Conservation (phyloP, 2,888 invertebrate species). For the Eupithecia exiguata region DNA sequence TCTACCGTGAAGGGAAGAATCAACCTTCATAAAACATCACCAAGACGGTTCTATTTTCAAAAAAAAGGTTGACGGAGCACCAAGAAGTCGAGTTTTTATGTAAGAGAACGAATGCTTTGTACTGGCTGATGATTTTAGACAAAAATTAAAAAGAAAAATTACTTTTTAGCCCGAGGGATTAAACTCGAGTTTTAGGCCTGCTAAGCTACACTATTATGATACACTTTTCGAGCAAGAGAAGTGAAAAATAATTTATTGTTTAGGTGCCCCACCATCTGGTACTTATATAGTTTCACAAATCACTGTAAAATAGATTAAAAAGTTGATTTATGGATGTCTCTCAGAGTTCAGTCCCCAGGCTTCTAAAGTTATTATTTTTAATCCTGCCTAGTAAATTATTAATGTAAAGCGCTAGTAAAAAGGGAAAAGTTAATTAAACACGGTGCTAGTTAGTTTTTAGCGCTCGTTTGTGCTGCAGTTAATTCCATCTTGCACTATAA, state of each 20-base stretch:
- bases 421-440: slow-evolving; percentile 10
- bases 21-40: too few species aligned
- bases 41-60: too few species aligned
- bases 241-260: neutral
- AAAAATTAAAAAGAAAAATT: too few species aligned
- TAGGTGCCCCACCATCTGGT: neutral
- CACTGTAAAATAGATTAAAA: neutral
- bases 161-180: too few species aligned
- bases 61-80: too few species aligned
- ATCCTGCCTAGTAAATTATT: neutral
- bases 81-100: too few species aligned
- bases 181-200: too few species aligned
- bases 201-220: too few species aligned
- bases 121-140: too few species aligned
- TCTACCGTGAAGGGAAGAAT: too few species aligned
- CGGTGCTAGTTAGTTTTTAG: neutral
- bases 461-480: slow-evolving; percentile 8
- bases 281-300: neutral
- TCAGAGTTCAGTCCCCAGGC: neutral
- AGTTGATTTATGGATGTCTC: neutral
- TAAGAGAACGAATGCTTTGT: too few species aligned
- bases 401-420: neutral
- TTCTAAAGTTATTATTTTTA: slow-evolving; percentile 4
- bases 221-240: too few species aligned
- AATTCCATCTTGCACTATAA: neutral